Conservation (phyloP, 2,113 vertebrate genomes). For the Nanorana parkeri region DNA sequence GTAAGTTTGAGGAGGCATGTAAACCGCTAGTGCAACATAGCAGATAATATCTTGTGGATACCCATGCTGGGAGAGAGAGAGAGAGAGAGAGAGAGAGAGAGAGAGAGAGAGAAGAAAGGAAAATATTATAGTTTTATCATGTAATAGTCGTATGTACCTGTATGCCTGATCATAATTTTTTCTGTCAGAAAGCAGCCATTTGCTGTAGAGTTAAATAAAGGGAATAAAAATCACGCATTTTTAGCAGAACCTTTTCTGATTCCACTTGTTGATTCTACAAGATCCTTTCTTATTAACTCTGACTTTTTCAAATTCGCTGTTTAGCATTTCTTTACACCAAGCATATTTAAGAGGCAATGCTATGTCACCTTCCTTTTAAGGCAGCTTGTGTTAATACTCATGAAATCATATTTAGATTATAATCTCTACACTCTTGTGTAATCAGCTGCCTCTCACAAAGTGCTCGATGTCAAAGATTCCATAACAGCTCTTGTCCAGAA, state of each 20-base stretch:
- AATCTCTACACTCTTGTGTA: slow-evolving; percentile 52
- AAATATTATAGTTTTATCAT: no score
- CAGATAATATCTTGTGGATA: no score
- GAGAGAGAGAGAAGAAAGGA: no score
- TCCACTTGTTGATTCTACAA: slow-evolving; percentile 24
- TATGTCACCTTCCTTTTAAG: slow-evolving; percentile 44
- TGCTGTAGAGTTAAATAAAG: not conserved
- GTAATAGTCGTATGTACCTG: not conserved
- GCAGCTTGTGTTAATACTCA: slow-evolving; percentile 26
- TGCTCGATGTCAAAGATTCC: slow-evolving; percentile 65
- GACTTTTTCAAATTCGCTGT: slow-evolving; percentile 23
- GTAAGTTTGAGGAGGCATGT: no score
- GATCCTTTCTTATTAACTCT: slow-evolving; percentile 31
- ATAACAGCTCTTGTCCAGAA: slow-evolving; percentile 66
- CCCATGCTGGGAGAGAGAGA: no score
- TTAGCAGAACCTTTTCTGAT: slow-evolving; percentile 3
- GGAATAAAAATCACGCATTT: not conserved
- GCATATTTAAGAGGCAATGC: slow-evolving; percentile 19
- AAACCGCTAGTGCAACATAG: no score
- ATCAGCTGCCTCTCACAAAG: slow-evolving; percentile 51
- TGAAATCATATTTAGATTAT: slow-evolving; percentile 53
- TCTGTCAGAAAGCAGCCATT: not conserved
- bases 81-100: no score
- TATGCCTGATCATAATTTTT: not conserved
- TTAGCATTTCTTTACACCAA: slow-evolving; percentile 39